Base-by-base conservation (phyloP, 1,140 invertebrate genomes). In the Penaeus vannamei region DNA sequence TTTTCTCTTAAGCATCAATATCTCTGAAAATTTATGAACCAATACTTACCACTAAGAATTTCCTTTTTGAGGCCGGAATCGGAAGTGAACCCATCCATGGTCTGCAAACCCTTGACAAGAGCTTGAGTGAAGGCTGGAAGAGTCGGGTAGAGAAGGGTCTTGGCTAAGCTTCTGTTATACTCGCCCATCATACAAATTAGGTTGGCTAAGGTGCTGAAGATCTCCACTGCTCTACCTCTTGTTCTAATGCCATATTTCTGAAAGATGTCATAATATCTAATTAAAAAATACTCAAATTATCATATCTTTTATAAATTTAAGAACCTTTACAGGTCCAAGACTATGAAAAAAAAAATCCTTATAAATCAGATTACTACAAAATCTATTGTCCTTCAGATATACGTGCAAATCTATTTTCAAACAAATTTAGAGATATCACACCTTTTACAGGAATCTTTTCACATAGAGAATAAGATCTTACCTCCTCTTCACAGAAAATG, bases 41-140 rank as follows among this genome's bases (percentile, higher is more conserved):
- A 90, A 86, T 69, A 66, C 76, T 81, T 93, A 94, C 95, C 94
- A 94, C 95, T 96, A 0, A 96, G 93, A 60, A 96, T 95, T 92
- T 96, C 95, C 36, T 95, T 96, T 91, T 96, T 96, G 12, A 97
- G 92, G 22, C 95, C 94, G 92, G 94, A 95, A 91, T 96, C 96
- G 79, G 94, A 95, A 0, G 93, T 94, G 32, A 93, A 92, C 2
- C 94, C 94, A 92, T 96, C 94, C 69, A 95, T 94, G 61, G 94
- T 93, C 89, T 94, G 93, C 22, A 97, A 92, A 89, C 94, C 95
- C 82, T 95, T 93, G 23, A 96, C 94, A 87, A 97, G 95, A 85
- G 95, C 95, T 91, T 96, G 94, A 91, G 95, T 95, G 92, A 97
- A 97, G 92, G 95, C 95, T 1, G 95, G 95, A 77, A 97, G 92